Evolutionary conservation across 1,140 invertebrate genomes (phyloP).

Genomic region (Charaxes varanes): DNA sequence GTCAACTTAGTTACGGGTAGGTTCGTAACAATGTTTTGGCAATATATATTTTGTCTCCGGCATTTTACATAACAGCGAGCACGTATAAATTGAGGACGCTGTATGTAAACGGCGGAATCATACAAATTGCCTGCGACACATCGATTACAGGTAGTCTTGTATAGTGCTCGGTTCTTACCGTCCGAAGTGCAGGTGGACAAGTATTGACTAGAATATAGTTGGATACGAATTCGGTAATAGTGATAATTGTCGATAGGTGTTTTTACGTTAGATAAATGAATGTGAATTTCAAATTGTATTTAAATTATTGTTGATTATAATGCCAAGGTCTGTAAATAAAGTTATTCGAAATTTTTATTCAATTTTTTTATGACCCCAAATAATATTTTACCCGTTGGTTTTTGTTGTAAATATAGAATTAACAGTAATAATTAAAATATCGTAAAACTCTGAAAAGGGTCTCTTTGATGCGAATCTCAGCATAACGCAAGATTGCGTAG

Average conservation of each 20-base stretch:
- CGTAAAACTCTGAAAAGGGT: no score
- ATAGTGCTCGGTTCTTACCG: conserved; percentile 33
- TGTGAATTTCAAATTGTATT: conserved; percentile 65
- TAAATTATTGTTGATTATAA: conserved; percentile 70
- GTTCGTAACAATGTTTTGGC: neutral
- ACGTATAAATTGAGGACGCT: no score
- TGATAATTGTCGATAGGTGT: conserved; percentile 55
- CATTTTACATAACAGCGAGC: no score
- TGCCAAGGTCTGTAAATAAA: conserved; percentile 70
- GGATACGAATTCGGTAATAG: conserved; percentile 50
- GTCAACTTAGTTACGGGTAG: no score
- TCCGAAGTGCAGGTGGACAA: conserved; percentile 29
- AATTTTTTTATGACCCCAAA: conserved; percentile 21
- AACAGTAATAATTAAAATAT: no score
- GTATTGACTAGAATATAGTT: conserved; percentile 28
- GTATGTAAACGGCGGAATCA: no score
- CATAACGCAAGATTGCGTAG: no score
- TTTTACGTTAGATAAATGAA: conserved; percentile 68
- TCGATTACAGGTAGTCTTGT: conserved; percentile 32
- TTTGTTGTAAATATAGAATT: no score
- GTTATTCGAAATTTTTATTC: conserved; percentile 62
- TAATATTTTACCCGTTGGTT: neutral
- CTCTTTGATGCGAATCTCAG: no score
- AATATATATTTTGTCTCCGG: no score
- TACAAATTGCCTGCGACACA: no score